These are phyloP conservation scores for Amyelois transitella DNA, from an alignment of 1,140 invertebrate species.

Conservation along the genomic window DNA sequence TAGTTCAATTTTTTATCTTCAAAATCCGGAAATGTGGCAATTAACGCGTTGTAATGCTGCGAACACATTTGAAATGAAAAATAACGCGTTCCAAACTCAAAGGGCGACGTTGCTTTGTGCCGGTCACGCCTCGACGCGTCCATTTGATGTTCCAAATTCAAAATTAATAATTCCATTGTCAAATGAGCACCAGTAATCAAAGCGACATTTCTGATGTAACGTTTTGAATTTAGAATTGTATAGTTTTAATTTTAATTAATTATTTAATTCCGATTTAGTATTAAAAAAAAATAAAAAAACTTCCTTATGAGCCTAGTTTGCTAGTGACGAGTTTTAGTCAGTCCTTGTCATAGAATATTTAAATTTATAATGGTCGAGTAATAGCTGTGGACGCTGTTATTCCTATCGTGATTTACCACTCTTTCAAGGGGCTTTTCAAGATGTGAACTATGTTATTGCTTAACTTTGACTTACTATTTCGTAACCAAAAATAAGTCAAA, in stretches of 20 bases:
- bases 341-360: too few species aligned
- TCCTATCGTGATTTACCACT: too few species aligned
- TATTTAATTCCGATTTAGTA: background rate
- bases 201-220: constrained; percentile 17
- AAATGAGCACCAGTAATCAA: constrained; percentile 33
- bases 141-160: constrained; percentile 33
- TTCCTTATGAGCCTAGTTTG: too few species aligned
- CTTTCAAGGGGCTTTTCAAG: too few species aligned
- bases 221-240: constrained; percentile 9
- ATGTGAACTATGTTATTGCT: too few species aligned
- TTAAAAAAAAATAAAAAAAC: too few species aligned
- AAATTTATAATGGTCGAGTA: too few species aligned
- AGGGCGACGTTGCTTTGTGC: constrained; percentile 41
- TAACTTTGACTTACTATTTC: too few species aligned
- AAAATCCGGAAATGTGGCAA: constrained; percentile 1
- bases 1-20: background rate
- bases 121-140: constrained; percentile 38
- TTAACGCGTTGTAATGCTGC: constrained; percentile 27
- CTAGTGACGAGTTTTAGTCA: too few species aligned
- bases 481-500: too few species aligned
- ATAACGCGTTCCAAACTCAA: constrained; percentile 30
- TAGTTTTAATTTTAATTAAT: background rate
- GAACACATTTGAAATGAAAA: constrained; percentile 18
- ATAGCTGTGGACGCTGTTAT: too few species aligned
- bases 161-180: constrained; percentile 45